Evolutionary conservation across 2,888 invertebrate species (phyloP), one percentile per base, ranked within the genome.

Genomic region (Andricus curvator): DNA sequence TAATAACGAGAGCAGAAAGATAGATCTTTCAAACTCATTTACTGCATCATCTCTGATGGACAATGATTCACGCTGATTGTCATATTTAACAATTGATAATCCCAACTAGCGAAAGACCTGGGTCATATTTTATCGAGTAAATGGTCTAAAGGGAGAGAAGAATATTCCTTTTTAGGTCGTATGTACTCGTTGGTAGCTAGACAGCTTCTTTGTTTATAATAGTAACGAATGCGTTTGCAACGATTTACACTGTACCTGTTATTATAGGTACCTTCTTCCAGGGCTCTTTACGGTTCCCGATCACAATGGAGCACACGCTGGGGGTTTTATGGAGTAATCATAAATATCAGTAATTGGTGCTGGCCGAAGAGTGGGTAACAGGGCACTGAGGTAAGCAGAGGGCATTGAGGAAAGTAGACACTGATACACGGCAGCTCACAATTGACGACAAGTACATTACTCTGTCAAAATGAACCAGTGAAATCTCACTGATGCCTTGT

Each of bases 341-440:
- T 80, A 82, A 82, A 80, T 82, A 82, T 80, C 78, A 41, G 78
- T 80, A 82, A 82, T 82, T 82, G 80, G 79, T 77, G 56, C 66
- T 29, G 79, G 44, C 37, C 48, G 68, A 48, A 76, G 74, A 68
- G 70, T 22, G 17, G 48, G 37, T 37, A 37, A 37, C 37, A 37
- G 37, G 37, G 48, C 41, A 74, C 66, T 56, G 60, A 78, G 66
- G 70, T 67, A 60, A 78, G 79, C 78, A 77, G 76, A 80, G 9
- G 37, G 48, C 33, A 74, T 70, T 65, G 60, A 78, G 51, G 70
- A 74, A 60, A 78, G 79, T 74, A 77, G 76, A 80, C 82, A 66
- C 77, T 78, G 67, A 78, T 80, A 78, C 77, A 82, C 68, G 64
- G 80, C 66, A 67, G 62, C 70, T 77, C 44, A 15, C 29, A 33